Evolutionary conservation across 2,113 vertebrate species (phyloP), one percentile per base, ranked within the genome.

Genomic region (Monarcha castaneiventris): DNA sequence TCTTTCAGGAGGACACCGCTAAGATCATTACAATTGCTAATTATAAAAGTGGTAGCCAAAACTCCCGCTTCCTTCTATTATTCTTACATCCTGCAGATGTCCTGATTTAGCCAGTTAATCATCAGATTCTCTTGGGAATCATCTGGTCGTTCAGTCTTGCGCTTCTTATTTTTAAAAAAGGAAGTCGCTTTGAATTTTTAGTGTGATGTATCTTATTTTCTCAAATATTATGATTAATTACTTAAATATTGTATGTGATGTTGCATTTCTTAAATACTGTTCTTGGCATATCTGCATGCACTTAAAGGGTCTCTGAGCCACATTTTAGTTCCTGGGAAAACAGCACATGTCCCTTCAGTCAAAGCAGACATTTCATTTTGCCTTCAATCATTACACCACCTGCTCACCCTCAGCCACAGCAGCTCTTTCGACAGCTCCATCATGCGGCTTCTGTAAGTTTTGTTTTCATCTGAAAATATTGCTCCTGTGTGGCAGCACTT

Each of bases 11-110:
- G 84, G 96, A 87, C 92, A 90, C 94, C 29, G 59, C 84, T 94
- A 95, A 97, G 96, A 94, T 90, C 93, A 91, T 97, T 95, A 93
- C 94, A 85, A 96, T 91, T 92, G 96, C 97, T 98, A 98, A 98
- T 98, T 98, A 97, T 98, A 98, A 97, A 96, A 75, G 63, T 87
- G 51, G 68, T 92, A 96, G 67, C 82, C 96, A 97, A 97, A 93
- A 94, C 88, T 90, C 95, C 75, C 3, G 52, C 88, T 98, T 98
- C 97, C 97, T 97, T 95, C 96, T 84, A 98, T 98, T 98, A 97
- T 98, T 97, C 96, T 96, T 86, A 95, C 96, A 97, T 98, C 97
- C 97, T 98, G 97, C 97, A 98, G 98, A 97, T 98, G 97, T 97
- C 95, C 96, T 95, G 80, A 97, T 93, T 93, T 94, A 95, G 96